Base-by-base conservation (phyloP, 2,797 vertebrate genomes). In the Cryptoblepharus egeriae region DNA sequence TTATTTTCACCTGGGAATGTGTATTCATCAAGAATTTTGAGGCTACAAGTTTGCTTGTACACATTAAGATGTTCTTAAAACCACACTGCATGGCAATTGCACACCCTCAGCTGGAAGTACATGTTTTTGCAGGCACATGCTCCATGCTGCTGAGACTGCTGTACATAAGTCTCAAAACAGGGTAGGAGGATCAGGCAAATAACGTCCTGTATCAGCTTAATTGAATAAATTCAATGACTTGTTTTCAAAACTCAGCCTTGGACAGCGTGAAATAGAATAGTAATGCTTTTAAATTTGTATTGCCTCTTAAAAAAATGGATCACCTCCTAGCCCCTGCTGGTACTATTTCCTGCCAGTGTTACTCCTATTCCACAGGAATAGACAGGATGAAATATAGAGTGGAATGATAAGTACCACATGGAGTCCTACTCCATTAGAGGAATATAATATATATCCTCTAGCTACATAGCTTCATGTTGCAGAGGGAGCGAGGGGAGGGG, bases 131-230 rank as follows among this genome's bases (percentile, higher is more conserved):
- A 26, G 28, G 16, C 35, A 35, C 6, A 18, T 39, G 22, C 11
- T 52, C 15, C 35, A n/a, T 73, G 26, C 39, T 64, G 58, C 18
- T 52, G 20, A 35, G 10, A 22, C 64, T 39, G 1, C 22, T 30
- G 65, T 12, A 16, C 35, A 65, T 74, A 26, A 42, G 20, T 45
- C 61, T 75, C 52, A 68, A 42, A 58, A 32, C 28, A 65, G 45
- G 42, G 52, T 3, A 12, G 20, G 30, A 15, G 75, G 79, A 81
- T 82, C 85, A 77, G 81, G 81, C 80, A 68, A 83, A 71, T 85
- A 79, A 88, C 64, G 64, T 77, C 86, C 74, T 79, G 49, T 63
- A 22, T 30, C 81, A 86, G 87, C 70, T 78, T 37, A 1, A 71
- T 68, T 13, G 39, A 37, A 22, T 5, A 12, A 57, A 61, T 12